Conservation (phyloP, 2,888 invertebrate genomes). For the Oxytorus armatus region DNA sequence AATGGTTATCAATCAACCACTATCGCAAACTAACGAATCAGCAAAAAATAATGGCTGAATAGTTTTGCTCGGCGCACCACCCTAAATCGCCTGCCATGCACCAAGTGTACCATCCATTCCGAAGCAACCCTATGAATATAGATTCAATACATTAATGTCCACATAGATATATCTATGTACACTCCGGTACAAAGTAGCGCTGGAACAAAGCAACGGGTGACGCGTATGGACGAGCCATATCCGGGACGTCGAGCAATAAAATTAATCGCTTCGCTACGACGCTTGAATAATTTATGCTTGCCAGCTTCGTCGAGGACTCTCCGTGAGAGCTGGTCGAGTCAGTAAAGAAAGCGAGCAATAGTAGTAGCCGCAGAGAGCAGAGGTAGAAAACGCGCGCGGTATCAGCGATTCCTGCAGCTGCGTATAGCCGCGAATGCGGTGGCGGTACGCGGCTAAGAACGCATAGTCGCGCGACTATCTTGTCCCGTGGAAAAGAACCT, state of each 20-base stretch:
- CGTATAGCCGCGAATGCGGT: slow-evolving; percentile 43
- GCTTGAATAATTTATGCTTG: slow-evolving; percentile 80
- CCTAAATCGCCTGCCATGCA: not conserved
- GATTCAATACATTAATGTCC: slow-evolving; percentile 43
- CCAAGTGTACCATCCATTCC: not conserved
- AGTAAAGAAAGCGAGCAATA: slow-evolving; percentile 42
- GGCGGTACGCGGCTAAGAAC: slow-evolving; percentile 28
- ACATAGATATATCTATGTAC: slow-evolving; percentile 60
- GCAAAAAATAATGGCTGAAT: not conserved
- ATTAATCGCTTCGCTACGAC: slow-evolving; percentile 80
- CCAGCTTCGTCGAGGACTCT: slow-evolving; percentile 61
- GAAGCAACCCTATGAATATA: slow-evolving; percentile 27
- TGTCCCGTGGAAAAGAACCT: slow-evolving; percentile 50
- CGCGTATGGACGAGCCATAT: slow-evolving; percentile 80
- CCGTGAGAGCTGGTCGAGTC: slow-evolving; percentile 52
- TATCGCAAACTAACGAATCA: not conserved
- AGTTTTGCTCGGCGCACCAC: not conserved
- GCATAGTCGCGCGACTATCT: slow-evolving; percentile 58
- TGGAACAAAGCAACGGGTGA: slow-evolving; percentile 78
- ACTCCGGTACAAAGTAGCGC: slow-evolving; percentile 67
- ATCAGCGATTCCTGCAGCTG: slow-evolving; percentile 53
- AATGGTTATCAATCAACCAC: not conserved
- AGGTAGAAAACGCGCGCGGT: slow-evolving; percentile 45
- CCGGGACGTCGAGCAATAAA: slow-evolving; percentile 81
- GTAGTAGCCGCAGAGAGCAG: slow-evolving; percentile 38